Evolutionary conservation across 2,113 vertebrate species (phyloP).

Genomic region (Apistogramma diplotaenia): DNA sequence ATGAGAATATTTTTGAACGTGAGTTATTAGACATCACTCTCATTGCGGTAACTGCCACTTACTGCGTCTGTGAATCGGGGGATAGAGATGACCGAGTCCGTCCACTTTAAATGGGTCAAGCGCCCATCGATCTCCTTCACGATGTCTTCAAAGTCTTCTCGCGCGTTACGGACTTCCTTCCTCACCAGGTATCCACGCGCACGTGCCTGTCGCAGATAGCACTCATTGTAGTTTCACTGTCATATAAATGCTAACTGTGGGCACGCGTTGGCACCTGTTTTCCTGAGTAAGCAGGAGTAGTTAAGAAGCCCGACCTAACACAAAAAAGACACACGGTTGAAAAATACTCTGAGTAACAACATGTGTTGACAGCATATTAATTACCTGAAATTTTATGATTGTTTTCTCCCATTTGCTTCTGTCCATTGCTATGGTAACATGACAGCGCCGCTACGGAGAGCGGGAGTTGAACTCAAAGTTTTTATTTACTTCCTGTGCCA

Average conservation of each 20-base stretch:
- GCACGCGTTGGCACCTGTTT: not conserved
- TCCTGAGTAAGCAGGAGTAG: not conserved
- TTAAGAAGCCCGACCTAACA: not conserved
- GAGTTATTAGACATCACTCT: not conserved
- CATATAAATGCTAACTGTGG: not conserved
- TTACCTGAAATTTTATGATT: conserved; percentile 67
- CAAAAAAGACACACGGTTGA: not conserved
- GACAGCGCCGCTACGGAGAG: not conserved
- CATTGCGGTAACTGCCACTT: not conserved
- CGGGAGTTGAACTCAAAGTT: conserved; percentile 42
- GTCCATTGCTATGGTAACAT: conserved; percentile 68
- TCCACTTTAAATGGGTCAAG: conserved; percentile 77
- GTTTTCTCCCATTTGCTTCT: conserved; percentile 17
- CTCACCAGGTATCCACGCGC: conserved; percentile 81
- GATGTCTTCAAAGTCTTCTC: conserved; percentile 79
- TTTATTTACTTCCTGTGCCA: conserved; percentile 51
- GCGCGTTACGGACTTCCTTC: conserved; percentile 68
- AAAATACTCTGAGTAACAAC: not conserved
- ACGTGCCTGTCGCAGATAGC: conserved; percentile 69
- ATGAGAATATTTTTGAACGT: not conserved
- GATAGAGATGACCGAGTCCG: conserved; percentile 53
- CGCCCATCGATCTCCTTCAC: conserved; percentile 86
- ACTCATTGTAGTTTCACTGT: not conserved
- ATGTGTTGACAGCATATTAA: not conserved
- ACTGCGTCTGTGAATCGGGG: conserved; percentile 80